phyloP scores from a whole-genome alignment of 53 echinoderm and acorn worm species.

The Stichopus horrens region DNA sequence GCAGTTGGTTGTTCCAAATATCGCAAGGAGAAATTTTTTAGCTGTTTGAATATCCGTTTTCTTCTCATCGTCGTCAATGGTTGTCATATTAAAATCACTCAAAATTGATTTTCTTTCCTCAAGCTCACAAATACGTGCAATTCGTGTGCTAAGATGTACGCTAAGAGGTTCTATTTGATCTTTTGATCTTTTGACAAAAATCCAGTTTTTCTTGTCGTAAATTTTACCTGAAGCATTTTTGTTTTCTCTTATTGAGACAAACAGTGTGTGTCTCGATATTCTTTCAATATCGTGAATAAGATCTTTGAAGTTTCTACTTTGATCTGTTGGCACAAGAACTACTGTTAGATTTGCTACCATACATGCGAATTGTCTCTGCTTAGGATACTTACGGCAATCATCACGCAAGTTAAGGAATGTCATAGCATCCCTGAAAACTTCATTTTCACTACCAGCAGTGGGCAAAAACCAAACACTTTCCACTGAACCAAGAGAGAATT shows the following conservation, averaged over 20 bases:
- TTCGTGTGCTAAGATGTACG: neutral
- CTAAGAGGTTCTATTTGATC: neutral
- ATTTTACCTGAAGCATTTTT: neutral
- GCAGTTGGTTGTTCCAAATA: neutral
- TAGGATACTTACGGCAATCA: constrained; percentile 1
- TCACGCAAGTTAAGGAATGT: constrained; percentile 2
- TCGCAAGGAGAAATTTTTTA: neutral
- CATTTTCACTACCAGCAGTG: neutral
- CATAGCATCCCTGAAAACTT: constrained; percentile 2
- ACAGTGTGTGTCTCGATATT: neutral
- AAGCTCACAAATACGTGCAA: neutral
- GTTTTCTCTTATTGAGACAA: neutral
- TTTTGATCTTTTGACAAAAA: neutral
- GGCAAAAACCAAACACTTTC: constrained; percentile 1
- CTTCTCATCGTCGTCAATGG: neutral
- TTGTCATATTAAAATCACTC: neutral
- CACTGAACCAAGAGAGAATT: neutral
- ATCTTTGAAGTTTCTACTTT: neutral
- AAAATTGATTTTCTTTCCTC: neutral
- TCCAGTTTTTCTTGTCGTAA: neutral
- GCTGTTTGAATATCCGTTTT: neutral
- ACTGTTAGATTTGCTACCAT: neutral
- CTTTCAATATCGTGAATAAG: neutral
- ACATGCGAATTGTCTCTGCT: neutral
- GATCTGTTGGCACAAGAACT: neutral